Conservation (phyloP, 2,113 vertebrate species). For the Protobothrops mucrosquamatus region DNA sequence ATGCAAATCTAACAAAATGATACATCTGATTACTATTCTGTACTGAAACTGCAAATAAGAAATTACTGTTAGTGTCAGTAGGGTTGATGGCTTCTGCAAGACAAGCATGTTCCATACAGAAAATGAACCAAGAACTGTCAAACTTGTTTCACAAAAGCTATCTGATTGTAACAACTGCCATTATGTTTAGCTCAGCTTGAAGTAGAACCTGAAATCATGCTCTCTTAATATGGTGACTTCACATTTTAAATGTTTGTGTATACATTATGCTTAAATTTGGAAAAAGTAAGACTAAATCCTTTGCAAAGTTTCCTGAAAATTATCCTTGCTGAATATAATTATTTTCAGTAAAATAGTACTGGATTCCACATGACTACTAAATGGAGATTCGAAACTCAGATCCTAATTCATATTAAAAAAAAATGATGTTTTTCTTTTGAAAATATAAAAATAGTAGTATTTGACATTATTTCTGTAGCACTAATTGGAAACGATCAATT, state of each 20-base stretch:
- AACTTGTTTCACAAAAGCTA: conserved; percentile 21
- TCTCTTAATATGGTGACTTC: background rate
- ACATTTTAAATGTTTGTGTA: background rate
- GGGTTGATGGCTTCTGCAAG: conserved; percentile 13
- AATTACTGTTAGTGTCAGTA: background rate
- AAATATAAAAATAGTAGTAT: background rate
- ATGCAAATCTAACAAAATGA: background rate
- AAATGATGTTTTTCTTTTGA: background rate
- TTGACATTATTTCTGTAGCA: background rate
- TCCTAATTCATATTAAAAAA: background rate
- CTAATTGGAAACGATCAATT: background rate
- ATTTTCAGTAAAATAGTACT: background rate
- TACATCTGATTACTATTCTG: background rate
- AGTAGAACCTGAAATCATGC: background rate
- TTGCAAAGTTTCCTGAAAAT: background rate
- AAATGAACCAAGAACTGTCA: conserved; percentile 20
- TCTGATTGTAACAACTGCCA: conserved; percentile 1
- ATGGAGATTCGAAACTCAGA: background rate
- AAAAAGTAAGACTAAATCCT: background rate
- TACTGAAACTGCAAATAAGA: conserved; percentile 17
- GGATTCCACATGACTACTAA: background rate
- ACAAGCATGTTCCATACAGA: background rate
- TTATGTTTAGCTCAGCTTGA: conserved; percentile 1
- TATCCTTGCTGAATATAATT: background rate
- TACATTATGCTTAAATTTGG: background rate